Evolutionary conservation across 2,797 vertebrate species (phyloP), one percentile per base, ranked within the genome.

Genomic region (Gadopsis marmoratus): DNA sequence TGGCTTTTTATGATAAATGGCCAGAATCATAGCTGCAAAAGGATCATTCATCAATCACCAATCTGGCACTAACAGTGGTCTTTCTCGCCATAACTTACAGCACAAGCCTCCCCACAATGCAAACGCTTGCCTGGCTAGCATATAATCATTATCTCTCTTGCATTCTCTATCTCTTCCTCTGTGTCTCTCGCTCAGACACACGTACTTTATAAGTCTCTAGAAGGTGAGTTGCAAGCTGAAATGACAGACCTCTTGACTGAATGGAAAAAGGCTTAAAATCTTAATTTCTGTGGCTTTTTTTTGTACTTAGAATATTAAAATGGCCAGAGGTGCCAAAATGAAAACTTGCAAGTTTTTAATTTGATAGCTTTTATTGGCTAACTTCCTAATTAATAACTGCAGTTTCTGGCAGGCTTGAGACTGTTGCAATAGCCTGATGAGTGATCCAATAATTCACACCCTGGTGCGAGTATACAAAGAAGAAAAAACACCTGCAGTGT

Each of bases 351-450:
- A 56, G 21, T 71, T 76, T 84, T 85, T 85, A 79, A 88, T 88
- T 79, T 85, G 64, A 86, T 75, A 67, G 83, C 70, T 87, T 78
- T 88, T 55, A 64, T 86, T 91, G 85, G 86, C 85, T 59, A 63
- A 53, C 54, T 76, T 85, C 66, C 84, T 61, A 73, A 50, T 86
- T 77, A 76, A 85, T 87, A 84, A 81, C 26, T 66, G 50, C 77
- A 61, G 61, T 73, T 90, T 78, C 71, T 88, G 75, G 86, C 69
- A 85, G 53, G 62, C 56, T 74, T 0, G 9, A 74, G 67, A 82
- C 69, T 65, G 56, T 33, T 69, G 82, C 77, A 82, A 76, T 73
- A 79, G 68, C 50, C 56, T 66, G 59, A 82, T 86, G 72, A 85
- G 65, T 74, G 78, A 79, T 83, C 37, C 56, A 61, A 41, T 81